Evolutionary conservation across 2,113 vertebrate species (phyloP), one percentile per base, ranked within the genome.

Genomic region (Gymnocephalus cernua): DNA sequence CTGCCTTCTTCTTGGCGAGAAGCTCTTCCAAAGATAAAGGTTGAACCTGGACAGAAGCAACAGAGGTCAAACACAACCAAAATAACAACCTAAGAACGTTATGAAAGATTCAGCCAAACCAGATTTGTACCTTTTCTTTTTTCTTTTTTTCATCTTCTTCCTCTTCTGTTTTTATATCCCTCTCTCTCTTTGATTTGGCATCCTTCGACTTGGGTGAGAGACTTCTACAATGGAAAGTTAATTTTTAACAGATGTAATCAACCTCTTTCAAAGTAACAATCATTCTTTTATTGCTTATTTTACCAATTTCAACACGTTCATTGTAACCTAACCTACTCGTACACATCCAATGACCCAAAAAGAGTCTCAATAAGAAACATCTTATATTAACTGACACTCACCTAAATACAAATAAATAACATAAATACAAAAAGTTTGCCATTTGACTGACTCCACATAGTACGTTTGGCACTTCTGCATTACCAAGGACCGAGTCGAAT

Each of bases 1-100:
- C 98, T 29, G 97, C 97, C 79, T 99, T 99, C 82, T 99, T 99
- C 92, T 99, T 99, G 1, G 98, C 97, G 58, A 99, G 93, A 86
- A 99, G 96, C 91, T 99, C 98, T 89, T 99, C 98, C 90, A 99
- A 85, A 69, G 98, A 99, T 56, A 99, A 93, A 0, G 98, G 97
- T 82, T 99, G 97, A 4, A 94, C 95, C 98, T 99, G 83, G 16
- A 25, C 29, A 1, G 63, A 69, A 82, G 41, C 19, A 74, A 44
- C 14, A 25, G 2, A 25, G 10, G 4, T 51, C 41, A 84, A 69
- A 67, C 0, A 69, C 19, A 18, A n/a, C n/a, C 2, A 63, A 48
- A 77, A 47, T 16, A 81, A 79, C 1, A 47, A 71, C 25, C 4
- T 10, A 0, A 56, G 9, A 69, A 71, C 12, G 1, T 13, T 16